Base-by-base conservation (phyloP, 2,888 invertebrate species). In the Leucoptera coffeella region DNA sequence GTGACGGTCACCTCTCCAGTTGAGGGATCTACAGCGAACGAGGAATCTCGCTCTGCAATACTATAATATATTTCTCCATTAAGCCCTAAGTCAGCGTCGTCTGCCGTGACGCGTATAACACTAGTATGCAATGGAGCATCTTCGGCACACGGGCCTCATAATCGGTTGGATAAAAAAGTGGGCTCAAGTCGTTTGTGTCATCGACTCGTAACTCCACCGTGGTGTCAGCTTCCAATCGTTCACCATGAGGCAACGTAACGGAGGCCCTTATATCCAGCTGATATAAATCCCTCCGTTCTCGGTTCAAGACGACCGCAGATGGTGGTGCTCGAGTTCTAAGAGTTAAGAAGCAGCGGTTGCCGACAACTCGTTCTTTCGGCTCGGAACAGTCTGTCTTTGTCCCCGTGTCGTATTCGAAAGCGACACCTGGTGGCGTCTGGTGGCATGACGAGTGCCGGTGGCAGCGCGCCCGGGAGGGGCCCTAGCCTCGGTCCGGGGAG, bases 31-130 rank as follows among this genome's bases (percentile, higher is more conserved):
- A 99, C 82, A 17, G 91, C 85, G 52, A 96, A 97, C 41, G 81
- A 82, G 45, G 87, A 84, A 23, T 84, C 88, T 30, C 78, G 75
- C 39, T 87, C 82, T 26, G 78, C 73, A 43, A 97, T 82, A 52
- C 91, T 93, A 64, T 95, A 97, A 64, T 96, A 96, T 40, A 97
- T 90, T 67, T 96, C 93, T 1, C 95, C 94, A 56, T 97, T 97
- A 41, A 91, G 75, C 3, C 96, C 97, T 17, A 90, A 72, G 56
- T 99, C 97, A 3, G 97, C 95, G 61, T 99, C 97, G 45, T 92
- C 93, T 1, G 96, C 97, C 17, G 80, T 71, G 26, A 90, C 87
- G 44, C 75, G 78, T 19, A 84, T 60, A 30, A 94, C 77, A 50
- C 84, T 88, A 29, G 80, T 77, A 57, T 94, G 90, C 30, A 91